Evolutionary conservation across 2,888 invertebrate species (phyloP).

Genomic region (Stomorhina lunata): DNA sequence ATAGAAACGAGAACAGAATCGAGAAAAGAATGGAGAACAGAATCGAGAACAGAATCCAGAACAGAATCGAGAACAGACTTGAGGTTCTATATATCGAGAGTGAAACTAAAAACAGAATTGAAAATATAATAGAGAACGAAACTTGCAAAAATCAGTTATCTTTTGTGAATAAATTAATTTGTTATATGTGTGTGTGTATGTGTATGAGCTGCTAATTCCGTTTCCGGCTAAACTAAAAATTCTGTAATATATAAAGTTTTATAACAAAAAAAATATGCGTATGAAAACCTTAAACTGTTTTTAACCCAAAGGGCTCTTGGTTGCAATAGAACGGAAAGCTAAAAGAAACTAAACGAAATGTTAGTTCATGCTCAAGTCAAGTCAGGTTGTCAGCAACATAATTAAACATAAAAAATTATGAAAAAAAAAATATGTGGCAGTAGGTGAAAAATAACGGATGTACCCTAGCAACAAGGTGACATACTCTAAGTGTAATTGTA

Average conservation of each 20-base stretch:
- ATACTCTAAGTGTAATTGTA: not conserved
- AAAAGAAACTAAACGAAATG: slow-evolving; percentile 3
- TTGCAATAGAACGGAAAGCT: slow-evolving; percentile 20
- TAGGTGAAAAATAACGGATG: slow-evolving; percentile 36
- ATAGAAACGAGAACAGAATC: too few relatives aligned
- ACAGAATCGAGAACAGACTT: too few relatives aligned
- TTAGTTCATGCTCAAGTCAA: not conserved
- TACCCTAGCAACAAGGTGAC: slow-evolving; percentile 41
- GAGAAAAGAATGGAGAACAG: too few relatives aligned
- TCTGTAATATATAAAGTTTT: slow-evolving; percentile 14
- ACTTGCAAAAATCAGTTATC: too few relatives aligned
- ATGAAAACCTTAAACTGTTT: slow-evolving; percentile 51
- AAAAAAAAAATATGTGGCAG: not conserved
- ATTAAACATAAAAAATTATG: not conserved
- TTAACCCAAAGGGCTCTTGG: slow-evolving; percentile 31
- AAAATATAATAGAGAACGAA: too few relatives aligned
- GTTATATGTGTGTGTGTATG: too few relatives aligned
- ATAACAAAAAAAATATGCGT: slow-evolving; percentile 36
- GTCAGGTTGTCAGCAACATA: not conserved
- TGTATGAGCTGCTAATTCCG: slow-evolving; percentile 2
- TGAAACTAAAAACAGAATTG: too few relatives aligned
- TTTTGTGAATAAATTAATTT: too few relatives aligned
- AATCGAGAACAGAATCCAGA: too few relatives aligned
- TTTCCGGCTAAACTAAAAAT: slow-evolving; percentile 22
- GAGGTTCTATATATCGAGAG: too few relatives aligned